Evolutionary conservation across 2,888 invertebrate genomes (phyloP), one percentile per base, ranked within the genome.

Genomic region (Mesorhabditis belari): DNA sequence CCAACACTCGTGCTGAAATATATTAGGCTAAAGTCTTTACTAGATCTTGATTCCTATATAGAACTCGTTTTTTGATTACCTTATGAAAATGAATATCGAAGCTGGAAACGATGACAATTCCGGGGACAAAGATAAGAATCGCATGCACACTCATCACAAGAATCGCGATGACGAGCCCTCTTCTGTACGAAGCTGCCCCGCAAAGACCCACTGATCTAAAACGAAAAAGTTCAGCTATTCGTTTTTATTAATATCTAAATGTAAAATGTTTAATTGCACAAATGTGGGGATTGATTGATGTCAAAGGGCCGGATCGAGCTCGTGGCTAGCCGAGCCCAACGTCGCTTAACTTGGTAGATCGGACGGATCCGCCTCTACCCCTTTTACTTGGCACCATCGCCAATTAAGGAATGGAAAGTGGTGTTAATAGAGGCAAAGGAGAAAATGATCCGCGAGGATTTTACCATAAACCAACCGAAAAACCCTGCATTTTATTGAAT

Each of bases 61-160:
- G 56, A 44, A 56, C 17, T 56, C 27, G 44, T 19, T n/a, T n/a
- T n/a, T n/a, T n/a, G n/a, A n/a, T 5, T 55, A 75, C 76, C 63
- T 76, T 67, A 63, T 75, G 76, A 51, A 77, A 77, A 58, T 77
- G 76, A 62, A 77, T 76, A 58, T 77, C 77, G 56, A 77, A 76
- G 26, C 70, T 67, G n/a, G 72, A 71, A 49, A 68, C 66, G 26
- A 74, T 75, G 21, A 78, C 70, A 49, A 76, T 69, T n/a, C 69
- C 68, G 4, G 78, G 78, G 1, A 74, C 76, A 63, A 76, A 76
- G 49, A 76, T 71, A 56, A 75, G 55, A 21, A 70, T 70, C 1
- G 76, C 71, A 55, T 78, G 78, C 28, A 78, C 64, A 29, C 69
- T 64, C 77, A 78, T 77, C 4, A 77, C 70, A 59, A 77, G 60